Evolutionary conservation across 2,888 invertebrate species (phyloP).

Genomic region (Phengaris arion): DNA sequence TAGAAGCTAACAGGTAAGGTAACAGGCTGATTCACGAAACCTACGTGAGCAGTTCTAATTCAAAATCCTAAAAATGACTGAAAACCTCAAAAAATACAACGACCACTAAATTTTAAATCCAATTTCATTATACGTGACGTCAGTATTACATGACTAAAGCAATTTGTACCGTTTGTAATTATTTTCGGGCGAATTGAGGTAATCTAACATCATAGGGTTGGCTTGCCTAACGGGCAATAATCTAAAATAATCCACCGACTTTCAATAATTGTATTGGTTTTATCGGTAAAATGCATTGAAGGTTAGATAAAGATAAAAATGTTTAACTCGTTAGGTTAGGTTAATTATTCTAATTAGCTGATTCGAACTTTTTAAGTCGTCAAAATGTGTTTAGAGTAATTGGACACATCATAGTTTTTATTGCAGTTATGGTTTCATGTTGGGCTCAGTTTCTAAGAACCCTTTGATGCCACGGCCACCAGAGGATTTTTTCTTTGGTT

Average conservation of each 20-base stretch:
- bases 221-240: background rate
- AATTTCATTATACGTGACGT: conserved; percentile 11
- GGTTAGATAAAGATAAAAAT: background rate
- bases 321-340: too few species aligned
- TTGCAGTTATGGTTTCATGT: too few species aligned
- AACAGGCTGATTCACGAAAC: too few species aligned
- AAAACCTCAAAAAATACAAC: background rate
- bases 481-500: too few species aligned
- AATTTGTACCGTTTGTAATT: conserved; percentile 26
- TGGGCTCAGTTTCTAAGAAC: too few species aligned
- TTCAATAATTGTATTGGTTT: conserved; percentile 17
- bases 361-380: too few species aligned
- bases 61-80: background rate
- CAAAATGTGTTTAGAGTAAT: too few species aligned
- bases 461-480: too few species aligned
- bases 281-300: background rate
- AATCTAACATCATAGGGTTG: conserved; percentile 20
- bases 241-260: conserved; percentile 4
- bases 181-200: conserved; percentile 13
- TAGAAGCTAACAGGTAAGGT: too few species aligned
- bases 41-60: too few species aligned
- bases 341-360: too few species aligned
- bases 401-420: too few species aligned
- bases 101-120: background rate
- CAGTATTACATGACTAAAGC: conserved; percentile 20